A percentile compares a stretch with the other conserved stretches of the same genome.
These are phyloP conservation scores for Mystacornis crossleyi DNA, from an alignment of 2,113 vertebrate genomes.

Conservation along the genomic window DNA sequence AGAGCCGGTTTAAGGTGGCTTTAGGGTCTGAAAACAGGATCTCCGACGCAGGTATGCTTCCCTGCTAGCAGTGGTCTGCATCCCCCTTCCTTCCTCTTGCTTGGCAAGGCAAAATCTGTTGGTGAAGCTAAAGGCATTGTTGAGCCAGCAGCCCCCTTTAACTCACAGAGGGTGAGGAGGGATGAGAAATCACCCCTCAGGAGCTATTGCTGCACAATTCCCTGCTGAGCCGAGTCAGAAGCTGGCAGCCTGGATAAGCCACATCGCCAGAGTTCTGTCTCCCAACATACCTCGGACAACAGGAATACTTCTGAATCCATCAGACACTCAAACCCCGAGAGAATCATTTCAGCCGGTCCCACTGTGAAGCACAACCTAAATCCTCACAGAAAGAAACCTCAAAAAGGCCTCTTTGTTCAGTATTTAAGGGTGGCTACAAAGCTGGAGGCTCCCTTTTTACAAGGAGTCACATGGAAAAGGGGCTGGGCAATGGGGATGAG, in stretches of 20 bases:
- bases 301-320: neutral
- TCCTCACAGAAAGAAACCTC: neutral
- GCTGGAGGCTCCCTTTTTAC: too few relatives aligned
- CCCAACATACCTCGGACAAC: neutral
- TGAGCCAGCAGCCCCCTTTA: too few relatives aligned
- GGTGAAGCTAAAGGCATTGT: too few relatives aligned
- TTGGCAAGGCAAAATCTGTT: too few relatives aligned
- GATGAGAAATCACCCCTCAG: neutral
- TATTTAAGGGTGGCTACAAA: too few relatives aligned
- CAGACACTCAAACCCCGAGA: neutral
- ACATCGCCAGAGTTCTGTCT: neutral
- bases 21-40: too few relatives aligned
- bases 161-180: neutral
- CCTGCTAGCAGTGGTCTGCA: too few relatives aligned
- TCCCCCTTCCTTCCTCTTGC: too few relatives aligned
- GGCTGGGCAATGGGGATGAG: rapidly evolving
- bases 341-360: neutral
- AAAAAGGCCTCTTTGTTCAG: neutral
- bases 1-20: too few relatives aligned
- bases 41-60: too few relatives aligned
- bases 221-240: neutral
- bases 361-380: neutral
- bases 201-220: neutral
- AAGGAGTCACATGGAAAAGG: neutral
- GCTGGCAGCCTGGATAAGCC: neutral